Base-by-base conservation (phyloP, 2,113 vertebrate genomes). In the Engraulis encrasicolus region DNA sequence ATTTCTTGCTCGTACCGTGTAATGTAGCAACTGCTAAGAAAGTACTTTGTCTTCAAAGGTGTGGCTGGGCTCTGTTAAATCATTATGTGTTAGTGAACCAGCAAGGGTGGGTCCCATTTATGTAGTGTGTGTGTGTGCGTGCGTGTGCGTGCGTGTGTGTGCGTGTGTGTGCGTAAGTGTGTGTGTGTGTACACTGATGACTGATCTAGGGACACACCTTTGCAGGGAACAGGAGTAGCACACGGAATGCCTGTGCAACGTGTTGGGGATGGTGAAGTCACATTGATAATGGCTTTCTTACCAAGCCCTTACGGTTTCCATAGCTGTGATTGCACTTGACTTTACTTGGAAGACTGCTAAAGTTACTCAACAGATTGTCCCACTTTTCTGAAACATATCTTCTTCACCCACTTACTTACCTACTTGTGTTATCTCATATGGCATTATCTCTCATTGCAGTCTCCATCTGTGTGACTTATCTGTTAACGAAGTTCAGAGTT, bases 41-140 rank as follows among this genome's bases (percentile, higher is more conserved):
- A 1, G 27, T 12, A 34, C 27, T 74, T 74, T 36, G 66, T 74
- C 66, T 27, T 74, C 66, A 34, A 17, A 36, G 66, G 27, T 78
- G 50, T 58, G 50, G 50, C 50, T 38, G 82, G 14, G 27, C 50
- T 77, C 34, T 19, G 19, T 37, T 52, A 78, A 83, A 50, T 49
- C 71, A 83, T 78, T 78, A 52, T n/a, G 66, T 52, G 19, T 77
- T 82, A 37, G 66, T 38, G 79, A 82, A 86, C 83, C 81, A 48
- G 38, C 80, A 80, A 82, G 31, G 74, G 37, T 82, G 74, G 49
- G 27, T 54, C 40, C 34, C 49, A 81, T 81, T 31, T 52, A 54
- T 54, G 79, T 81, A 52, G 36, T 18, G 12, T 11, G 31, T 49
- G 15, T 18, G 6, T 15, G 1, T 81, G 17, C 6, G 18, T 80